Conservation (phyloP, 2,113 vertebrate genomes). For the Philantomba maxwellii region DNA sequence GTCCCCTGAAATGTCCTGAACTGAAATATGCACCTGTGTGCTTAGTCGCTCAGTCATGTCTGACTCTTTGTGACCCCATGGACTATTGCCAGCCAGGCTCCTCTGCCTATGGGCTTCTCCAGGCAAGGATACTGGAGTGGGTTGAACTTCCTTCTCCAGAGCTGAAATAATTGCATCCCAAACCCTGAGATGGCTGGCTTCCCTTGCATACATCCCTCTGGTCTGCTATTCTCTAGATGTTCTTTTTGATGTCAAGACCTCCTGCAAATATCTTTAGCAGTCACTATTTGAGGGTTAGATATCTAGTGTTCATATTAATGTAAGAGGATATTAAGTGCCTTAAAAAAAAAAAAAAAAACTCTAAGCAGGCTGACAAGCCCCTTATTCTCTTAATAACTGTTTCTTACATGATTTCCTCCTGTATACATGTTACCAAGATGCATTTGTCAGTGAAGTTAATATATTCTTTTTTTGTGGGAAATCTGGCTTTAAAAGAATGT, state of each 20-base stretch:
- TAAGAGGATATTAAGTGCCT: not conserved
- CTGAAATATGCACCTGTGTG: rapidly evolving
- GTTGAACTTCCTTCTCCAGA: not conserved
- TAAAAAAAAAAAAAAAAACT: not conserved
- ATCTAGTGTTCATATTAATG: not conserved
- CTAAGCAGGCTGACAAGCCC: not conserved
- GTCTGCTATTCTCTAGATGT: not conserved
- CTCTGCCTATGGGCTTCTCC: not conserved
- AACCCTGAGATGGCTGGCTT: not conserved
- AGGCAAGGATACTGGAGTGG: not conserved
- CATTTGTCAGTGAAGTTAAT: not conserved
- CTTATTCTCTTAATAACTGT: not conserved
- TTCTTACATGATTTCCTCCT: not conserved
- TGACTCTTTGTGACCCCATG: not conserved
- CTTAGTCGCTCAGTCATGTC: not conserved
- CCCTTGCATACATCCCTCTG: not conserved
- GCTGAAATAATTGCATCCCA: not conserved
- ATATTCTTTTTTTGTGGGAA: not conserved
- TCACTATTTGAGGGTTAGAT: not conserved
- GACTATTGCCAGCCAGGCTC: not conserved
- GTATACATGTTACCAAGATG: not conserved
- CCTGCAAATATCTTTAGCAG: not conserved
- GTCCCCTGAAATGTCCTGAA: not conserved
- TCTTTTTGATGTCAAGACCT: not conserved
- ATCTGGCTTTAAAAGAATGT: conserved; percentile 12